Evolutionary conservation across 2,888 invertebrate species (phyloP).

Genomic region (Agrotis exclamationis): DNA sequence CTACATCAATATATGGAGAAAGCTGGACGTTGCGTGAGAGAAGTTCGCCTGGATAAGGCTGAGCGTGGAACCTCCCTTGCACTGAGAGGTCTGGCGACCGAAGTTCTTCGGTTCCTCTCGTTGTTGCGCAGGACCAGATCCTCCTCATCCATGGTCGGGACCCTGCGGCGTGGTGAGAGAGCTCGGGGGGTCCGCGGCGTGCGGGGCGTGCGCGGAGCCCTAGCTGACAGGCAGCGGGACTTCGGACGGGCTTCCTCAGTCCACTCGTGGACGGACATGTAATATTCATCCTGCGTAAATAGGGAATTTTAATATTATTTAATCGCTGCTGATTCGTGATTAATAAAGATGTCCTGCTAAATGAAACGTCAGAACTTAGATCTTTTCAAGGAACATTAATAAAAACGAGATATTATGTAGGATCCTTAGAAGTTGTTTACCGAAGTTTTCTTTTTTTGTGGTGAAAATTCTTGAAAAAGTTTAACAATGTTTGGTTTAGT

Average conservation of each 20-base stretch:
- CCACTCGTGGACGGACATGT: constrained; percentile 83
- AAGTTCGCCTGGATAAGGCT: constrained; percentile 79
- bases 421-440: neutral
- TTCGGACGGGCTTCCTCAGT: constrained; percentile 80
- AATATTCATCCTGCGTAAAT: constrained; percentile 81
- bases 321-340: neutral
- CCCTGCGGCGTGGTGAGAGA: constrained; percentile 76
- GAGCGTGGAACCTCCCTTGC: constrained; percentile 82
- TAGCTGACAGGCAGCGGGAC: constrained; percentile 84
- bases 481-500: too few relatives aligned
- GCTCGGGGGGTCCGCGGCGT: constrained; percentile 77
- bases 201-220: constrained; percentile 78
- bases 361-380: neutral
- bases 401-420: too few relatives aligned
- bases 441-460: neutral
- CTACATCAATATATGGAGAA: constrained; percentile 82
- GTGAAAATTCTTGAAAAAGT: neutral
- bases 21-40: constrained; percentile 85
- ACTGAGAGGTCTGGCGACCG: constrained; percentile 78
- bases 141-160: constrained; percentile 68
- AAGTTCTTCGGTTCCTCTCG: constrained; percentile 79
- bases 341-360: neutral
- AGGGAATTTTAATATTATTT: constrained; percentile 20
- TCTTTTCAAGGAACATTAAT: neutral
- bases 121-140: constrained; percentile 79